Evolutionary conservation across 2,113 vertebrate genomes (phyloP).

Genomic region (Mystacornis crossleyi): DNA sequence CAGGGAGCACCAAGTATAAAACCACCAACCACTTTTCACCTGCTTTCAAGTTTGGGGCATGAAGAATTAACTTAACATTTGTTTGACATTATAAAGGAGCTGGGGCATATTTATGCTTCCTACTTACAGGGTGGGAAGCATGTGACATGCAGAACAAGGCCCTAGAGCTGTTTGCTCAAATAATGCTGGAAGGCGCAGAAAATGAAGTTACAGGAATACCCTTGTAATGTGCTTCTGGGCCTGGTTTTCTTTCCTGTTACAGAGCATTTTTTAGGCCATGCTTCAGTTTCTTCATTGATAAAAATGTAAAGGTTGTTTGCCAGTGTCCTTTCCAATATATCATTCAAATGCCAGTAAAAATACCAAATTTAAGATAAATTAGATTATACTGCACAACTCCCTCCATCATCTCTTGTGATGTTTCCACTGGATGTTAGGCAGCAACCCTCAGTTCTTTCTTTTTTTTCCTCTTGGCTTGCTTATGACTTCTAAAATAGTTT

Average conservation of each 20-base stretch:
- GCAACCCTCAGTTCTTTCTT: neutral
- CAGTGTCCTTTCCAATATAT: neutral
- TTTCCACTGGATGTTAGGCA: neutral
- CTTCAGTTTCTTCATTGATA: neutral
- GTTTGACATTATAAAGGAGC: neutral
- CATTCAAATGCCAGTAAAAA: neutral
- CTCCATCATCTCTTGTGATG: neutral
- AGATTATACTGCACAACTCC: neutral
- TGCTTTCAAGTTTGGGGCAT: fast-evolving
- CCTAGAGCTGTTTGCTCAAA: neutral
- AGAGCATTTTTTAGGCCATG: neutral
- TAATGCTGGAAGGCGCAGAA: neutral
- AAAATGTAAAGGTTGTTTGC: neutral
- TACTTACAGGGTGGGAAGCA: neutral
- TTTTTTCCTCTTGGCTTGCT: neutral
- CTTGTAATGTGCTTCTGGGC: neutral
- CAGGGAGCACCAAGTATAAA: neutral
- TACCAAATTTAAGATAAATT: neutral
- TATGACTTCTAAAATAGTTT: neutral
- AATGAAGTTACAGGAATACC: neutral
- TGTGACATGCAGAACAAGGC: neutral
- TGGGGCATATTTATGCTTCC: neutral
- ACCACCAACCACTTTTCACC: neutral
- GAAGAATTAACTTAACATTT: neutral
- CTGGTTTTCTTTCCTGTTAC: neutral